phyloP scores from a whole-genome alignment of 2,888 invertebrate genomes.

The Cylloceria caligata region DNA sequence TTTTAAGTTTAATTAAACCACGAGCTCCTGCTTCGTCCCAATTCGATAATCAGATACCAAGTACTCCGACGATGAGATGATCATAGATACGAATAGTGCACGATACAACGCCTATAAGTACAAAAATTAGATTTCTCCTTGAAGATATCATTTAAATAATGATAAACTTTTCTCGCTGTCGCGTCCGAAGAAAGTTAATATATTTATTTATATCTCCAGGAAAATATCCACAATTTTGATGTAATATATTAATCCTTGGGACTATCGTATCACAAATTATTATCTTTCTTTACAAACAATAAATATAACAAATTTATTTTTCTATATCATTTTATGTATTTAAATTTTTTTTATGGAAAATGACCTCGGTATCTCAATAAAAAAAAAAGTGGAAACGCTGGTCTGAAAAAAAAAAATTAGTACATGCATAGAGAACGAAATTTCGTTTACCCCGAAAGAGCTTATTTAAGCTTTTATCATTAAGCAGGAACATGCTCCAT shows the following conservation, averaged over 20 bases:
- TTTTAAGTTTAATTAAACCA: conserved; percentile 78
- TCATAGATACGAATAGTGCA: conserved; percentile 38
- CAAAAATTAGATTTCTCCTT: background rate
- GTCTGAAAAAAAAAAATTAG: background rate
- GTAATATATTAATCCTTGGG: no score
- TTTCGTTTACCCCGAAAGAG: background rate
- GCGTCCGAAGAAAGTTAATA: no score
- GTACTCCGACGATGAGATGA: conserved; percentile 40
- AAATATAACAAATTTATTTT: no score
- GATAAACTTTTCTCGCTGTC: background rate
- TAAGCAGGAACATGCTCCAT: background rate
- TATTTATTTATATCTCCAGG: no score
- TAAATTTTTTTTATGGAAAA: background rate
- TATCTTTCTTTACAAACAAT: no score
- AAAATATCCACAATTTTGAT: no score
- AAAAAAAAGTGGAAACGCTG: background rate
- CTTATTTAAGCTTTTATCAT: conserved; percentile 14
- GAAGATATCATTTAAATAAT: background rate
- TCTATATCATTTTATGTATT: background rate
- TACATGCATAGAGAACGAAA: conserved; percentile 8
- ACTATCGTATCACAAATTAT: no score
- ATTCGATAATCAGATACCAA: conserved; percentile 62
- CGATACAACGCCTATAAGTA: conserved; percentile 36
- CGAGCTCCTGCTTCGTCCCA: conserved; percentile 41
- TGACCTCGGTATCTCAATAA: background rate